These are phyloP conservation scores for Calliopum simillimum DNA, from an alignment of 2,888 invertebrate genomes.

Conservation along the genomic window DNA sequence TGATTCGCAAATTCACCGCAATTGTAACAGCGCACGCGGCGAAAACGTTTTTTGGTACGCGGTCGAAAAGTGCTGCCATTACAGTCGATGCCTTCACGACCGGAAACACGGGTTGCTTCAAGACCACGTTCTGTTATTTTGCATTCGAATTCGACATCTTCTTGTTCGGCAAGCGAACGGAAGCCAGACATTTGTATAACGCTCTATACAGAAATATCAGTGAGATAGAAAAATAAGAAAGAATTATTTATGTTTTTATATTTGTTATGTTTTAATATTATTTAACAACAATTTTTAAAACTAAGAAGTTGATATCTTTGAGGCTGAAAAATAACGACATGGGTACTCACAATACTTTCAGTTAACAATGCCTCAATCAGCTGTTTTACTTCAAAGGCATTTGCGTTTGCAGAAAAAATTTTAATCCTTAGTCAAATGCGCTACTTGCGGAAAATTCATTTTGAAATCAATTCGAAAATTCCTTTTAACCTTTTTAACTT, in stretches of 20 bases:
- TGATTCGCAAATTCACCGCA: conserved; percentile 94
- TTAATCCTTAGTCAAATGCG: too few species aligned
- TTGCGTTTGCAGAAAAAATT: too few species aligned
- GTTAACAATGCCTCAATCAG: too few species aligned
- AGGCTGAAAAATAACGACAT: too few species aligned
- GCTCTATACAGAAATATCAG: conserved; percentile 73
- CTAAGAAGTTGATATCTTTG: too few species aligned
- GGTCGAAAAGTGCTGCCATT: conserved; percentile 85
- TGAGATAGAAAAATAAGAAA: background rate
- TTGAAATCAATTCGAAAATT: too few species aligned
- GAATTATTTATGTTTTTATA: background rate
- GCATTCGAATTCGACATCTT: conserved; percentile 89
- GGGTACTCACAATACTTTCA: too few species aligned
- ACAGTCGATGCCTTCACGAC: conserved; percentile 81
- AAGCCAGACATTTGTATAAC: conserved; percentile 93
- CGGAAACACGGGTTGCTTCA: conserved; percentile 88
- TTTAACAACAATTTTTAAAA: too few species aligned
- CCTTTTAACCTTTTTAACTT: too few species aligned
- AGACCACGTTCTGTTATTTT: conserved; percentile 86
- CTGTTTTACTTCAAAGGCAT: too few species aligned
- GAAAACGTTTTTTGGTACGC: conserved; percentile 79
- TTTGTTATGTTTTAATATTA: too few species aligned
- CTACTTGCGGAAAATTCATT: too few species aligned
- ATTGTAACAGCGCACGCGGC: conserved; percentile 92
- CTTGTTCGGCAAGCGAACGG: conserved; percentile 85